Conservation (phyloP, 2,113 vertebrate species). For the Paradisaea rubra region DNA sequence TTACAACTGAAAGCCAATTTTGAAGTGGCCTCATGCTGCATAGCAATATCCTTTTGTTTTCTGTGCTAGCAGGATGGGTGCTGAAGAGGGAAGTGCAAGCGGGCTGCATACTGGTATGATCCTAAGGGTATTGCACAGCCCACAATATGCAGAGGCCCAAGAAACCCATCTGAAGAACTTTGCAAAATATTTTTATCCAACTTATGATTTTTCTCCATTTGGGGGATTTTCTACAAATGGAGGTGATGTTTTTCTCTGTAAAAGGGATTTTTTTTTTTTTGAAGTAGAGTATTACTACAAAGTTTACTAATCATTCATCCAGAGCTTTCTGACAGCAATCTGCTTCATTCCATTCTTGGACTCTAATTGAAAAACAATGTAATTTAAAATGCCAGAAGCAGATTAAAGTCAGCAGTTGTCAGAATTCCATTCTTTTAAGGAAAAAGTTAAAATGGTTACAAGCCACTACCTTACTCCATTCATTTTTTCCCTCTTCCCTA, state of each 20-base stretch:
- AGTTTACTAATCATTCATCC: neutral
- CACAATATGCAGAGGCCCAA: neutral
- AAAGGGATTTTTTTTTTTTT: neutral
- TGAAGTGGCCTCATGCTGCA: neutral
- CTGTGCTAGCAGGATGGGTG: neutral
- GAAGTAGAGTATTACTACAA: neutral
- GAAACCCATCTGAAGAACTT: neutral
- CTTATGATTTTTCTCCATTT: neutral
- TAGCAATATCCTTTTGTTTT: neutral
- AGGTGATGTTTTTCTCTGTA: neutral
- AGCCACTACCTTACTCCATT: neutral
- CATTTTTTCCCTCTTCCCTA: neutral
- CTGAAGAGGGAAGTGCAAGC: neutral
- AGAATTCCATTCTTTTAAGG: neutral
- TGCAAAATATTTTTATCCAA: neutral
- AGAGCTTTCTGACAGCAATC: neutral
- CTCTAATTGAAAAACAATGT: neutral
- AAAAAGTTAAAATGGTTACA: neutral
- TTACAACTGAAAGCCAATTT: neutral
- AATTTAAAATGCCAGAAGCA: neutral
- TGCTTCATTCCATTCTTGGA: neutral
- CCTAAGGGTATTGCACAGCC: neutral
- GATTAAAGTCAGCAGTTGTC: neutral
- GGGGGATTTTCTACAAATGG: neutral
- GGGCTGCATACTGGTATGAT: neutral